A percentile compares a stretch with the other conserved stretches of the same genome.
Conservation (phyloP, 2,113 vertebrate species). For the Hystrix brachyura region DNA sequence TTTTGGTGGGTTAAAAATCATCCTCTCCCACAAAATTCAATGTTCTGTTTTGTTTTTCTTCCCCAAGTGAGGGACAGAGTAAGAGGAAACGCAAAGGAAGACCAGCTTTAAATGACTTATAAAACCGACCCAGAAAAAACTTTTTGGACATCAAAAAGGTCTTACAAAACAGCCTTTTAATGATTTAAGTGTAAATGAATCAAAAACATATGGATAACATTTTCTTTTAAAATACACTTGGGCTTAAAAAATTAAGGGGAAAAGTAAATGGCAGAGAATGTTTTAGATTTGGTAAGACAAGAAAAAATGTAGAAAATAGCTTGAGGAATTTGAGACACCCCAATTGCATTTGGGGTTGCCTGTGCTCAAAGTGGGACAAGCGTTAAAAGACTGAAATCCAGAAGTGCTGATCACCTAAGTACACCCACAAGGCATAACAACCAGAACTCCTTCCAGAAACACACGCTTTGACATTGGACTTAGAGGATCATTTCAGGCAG, state of each 20-base stretch:
- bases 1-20: slow-evolving; percentile 53
- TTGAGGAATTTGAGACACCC: slow-evolving; percentile 28
- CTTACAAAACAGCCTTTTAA: slow-evolving; percentile 82
- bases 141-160: slow-evolving; percentile 82
- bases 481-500: background rate
- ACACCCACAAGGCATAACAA: background rate
- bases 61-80: slow-evolving; percentile 14
- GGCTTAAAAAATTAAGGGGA: slow-evolving; percentile 75
- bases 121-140: slow-evolving; percentile 70
- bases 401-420: background rate
- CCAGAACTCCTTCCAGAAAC: background rate
- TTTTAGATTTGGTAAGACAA: slow-evolving; percentile 73
- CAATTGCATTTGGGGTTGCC: background rate
- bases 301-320: slow-evolving; percentile 58
- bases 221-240: slow-evolving; percentile 79
- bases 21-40: slow-evolving; percentile 51
- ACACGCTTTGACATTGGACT: background rate
- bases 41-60: slow-evolving; percentile 40
- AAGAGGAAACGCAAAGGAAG: slow-evolving; percentile 64
- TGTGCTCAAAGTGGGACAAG: background rate
- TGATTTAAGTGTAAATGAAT: slow-evolving; percentile 85
- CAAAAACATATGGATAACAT: slow-evolving; percentile 79
- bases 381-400: background rate
- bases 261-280: slow-evolving; percentile 75
- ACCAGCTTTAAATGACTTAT: slow-evolving; percentile 78